Percentiles rank a stretch among this genome's conserved stretches.
Evolutionary conservation across 2,888 invertebrate genomes (phyloP).

Genomic region (Apomyelois bistriatella): DNA sequence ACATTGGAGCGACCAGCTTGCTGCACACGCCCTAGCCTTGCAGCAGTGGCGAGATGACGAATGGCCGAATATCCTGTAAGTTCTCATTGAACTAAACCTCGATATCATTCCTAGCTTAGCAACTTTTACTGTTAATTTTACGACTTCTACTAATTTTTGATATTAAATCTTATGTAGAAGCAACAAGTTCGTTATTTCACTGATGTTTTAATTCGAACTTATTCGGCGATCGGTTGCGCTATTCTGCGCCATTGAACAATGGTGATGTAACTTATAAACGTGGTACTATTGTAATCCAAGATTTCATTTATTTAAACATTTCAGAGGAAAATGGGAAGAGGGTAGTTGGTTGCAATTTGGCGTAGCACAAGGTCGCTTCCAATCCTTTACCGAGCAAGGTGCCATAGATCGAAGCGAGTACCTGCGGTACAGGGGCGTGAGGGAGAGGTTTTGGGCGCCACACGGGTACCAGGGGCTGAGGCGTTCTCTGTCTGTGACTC

Average conservation of each 20-base stretch:
- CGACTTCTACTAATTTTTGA: too few relatives aligned
- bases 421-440: conserved; percentile 74
- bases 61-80: conserved; percentile 80
- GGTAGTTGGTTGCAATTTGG: conserved; percentile 84
- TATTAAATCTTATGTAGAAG: too few relatives aligned
- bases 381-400: conserved; percentile 58
- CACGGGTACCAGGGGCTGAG: conserved; percentile 41
- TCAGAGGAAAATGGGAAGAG: conserved; percentile 55
- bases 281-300: too few relatives aligned
- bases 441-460: conserved; percentile 65
- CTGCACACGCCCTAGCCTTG: conserved; percentile 76
- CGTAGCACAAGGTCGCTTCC: conserved; percentile 78
- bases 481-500: conserved; percentile 52
- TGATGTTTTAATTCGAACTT: too few relatives aligned
- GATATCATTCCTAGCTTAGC: too few relatives aligned
- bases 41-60: conserved; percentile 80
- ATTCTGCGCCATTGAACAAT: too few relatives aligned
- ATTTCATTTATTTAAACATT: conserved; percentile 14
- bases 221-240: too few relatives aligned
- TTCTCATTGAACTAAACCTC: too few relatives aligned
- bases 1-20: conserved; percentile 75
- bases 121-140: too few relatives aligned
- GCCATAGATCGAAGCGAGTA: conserved; percentile 44
- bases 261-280: too few relatives aligned
- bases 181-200: too few relatives aligned